Percentiles rank a stretch among this genome's conserved stretches.
Evolutionary conservation across 2,888 invertebrate genomes (phyloP).

Genomic region (Meteorus colon): DNA sequence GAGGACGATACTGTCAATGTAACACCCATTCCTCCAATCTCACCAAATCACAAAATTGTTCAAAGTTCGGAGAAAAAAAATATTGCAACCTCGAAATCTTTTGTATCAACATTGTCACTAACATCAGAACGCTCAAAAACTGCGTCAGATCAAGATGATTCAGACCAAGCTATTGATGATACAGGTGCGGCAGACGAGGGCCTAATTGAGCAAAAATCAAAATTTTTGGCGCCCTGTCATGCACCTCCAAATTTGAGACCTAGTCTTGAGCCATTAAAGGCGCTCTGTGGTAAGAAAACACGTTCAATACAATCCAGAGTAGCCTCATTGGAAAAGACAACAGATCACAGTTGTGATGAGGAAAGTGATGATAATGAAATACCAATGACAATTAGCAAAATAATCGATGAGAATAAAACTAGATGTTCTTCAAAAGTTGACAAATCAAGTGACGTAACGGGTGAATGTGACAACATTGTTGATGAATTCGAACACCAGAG

Average conservation of each 20-base stretch:
- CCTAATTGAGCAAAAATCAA: constrained; percentile 53
- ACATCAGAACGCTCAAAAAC: constrained; percentile 50
- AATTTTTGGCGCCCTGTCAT: constrained; percentile 66
- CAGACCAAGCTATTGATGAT: constrained; percentile 58
- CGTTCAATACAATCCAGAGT: constrained; percentile 54
- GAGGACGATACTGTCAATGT: background rate
- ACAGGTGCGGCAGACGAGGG: constrained; percentile 56
- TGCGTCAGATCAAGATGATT: constrained; percentile 53
- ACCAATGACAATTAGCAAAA: constrained; percentile 38
- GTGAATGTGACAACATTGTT: background rate
- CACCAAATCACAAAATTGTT: background rate
- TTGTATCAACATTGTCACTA: constrained; percentile 38
- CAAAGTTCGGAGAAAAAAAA: background rate
- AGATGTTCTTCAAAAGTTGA: constrained; percentile 28
- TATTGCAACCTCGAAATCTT: constrained; percentile 23
- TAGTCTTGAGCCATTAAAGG: constrained; percentile 65
- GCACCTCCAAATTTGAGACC: constrained; percentile 62
- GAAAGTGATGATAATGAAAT: constrained; percentile 46
- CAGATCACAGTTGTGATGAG: constrained; percentile 44
- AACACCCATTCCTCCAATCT: background rate
- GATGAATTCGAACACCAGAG: background rate
- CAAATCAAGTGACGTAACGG: constrained; percentile 36
- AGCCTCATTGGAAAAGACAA: constrained; percentile 51
- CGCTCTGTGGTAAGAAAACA: constrained; percentile 56
- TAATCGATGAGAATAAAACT: constrained; percentile 21